These are phyloP conservation scores for Diaphora mendica DNA, from an alignment of 2,888 invertebrate genomes.

Conservation along the genomic window DNA sequence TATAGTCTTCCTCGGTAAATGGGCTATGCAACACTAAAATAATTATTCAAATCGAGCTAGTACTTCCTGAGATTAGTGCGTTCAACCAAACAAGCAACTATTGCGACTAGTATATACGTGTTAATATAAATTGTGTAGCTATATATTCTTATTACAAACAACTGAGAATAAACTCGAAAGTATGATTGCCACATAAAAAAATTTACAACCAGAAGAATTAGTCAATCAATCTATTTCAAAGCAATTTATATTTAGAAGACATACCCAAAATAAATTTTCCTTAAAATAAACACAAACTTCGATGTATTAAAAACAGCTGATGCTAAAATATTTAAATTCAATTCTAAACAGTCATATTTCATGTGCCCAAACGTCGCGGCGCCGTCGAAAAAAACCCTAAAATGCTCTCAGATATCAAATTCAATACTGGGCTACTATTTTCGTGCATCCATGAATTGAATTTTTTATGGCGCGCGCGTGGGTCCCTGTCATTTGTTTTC, in stretches of 20 bases:
- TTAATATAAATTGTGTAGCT: no score
- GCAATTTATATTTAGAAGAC: neutral
- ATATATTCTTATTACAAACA: no score
- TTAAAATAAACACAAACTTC: constrained; percentile 27
- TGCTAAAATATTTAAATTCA: constrained; percentile 58
- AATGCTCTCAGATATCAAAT: constrained; percentile 68
- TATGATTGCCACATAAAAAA: neutral
- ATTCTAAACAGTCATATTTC: constrained; percentile 65
- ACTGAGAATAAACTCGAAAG: no score
- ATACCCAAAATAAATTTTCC: constrained; percentile 20
- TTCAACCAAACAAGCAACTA: no score
- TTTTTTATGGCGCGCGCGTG: constrained; percentile 80
- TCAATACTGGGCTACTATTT: constrained; percentile 72
- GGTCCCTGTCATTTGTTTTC: constrained; percentile 81
- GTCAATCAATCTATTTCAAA: neutral
- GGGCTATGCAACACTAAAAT: no score
- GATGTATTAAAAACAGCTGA: constrained; percentile 55
- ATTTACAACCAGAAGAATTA: neutral
- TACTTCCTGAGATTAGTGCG: no score
- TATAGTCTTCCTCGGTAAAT: no score
- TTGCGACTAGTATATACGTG: no score
- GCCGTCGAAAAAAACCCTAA: constrained; percentile 55
- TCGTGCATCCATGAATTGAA: constrained; percentile 75
- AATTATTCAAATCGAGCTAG: no score
- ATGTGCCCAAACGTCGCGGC: constrained; percentile 52